These are phyloP conservation scores for Stigmatopora argus DNA, from an alignment of 2,113 vertebrate species.

Conservation along the genomic window DNA sequence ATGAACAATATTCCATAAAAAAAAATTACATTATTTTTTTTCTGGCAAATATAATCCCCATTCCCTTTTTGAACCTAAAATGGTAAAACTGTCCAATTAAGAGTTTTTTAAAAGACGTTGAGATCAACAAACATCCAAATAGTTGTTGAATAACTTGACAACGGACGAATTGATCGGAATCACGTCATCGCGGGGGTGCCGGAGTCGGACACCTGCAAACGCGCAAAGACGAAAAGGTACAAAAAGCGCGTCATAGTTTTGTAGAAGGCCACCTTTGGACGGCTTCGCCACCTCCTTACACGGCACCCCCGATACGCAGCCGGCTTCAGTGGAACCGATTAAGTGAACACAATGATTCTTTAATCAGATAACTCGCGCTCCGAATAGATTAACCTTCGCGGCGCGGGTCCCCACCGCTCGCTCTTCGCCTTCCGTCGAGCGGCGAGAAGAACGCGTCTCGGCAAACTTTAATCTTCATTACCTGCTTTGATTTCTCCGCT, in stretches of 20 bases:
- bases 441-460: conserved; percentile 44
- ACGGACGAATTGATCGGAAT: too few relatives aligned
- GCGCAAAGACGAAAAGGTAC: conserved; percentile 34
- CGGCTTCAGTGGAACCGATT: conserved; percentile 70
- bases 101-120: too few relatives aligned
- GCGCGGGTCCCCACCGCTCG: conserved; percentile 51
- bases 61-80: too few relatives aligned
- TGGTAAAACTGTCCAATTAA: too few relatives aligned
- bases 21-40: too few relatives aligned
- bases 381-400: conserved; percentile 75
- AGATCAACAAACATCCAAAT: too few relatives aligned
- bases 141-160: too few relatives aligned
- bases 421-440: conserved; percentile 44
- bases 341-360: conserved; percentile 75
- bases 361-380: conserved; percentile 72
- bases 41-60: too few relatives aligned
- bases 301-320: conserved; percentile 38
- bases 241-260: conserved; percentile 28
- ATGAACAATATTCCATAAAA: too few relatives aligned
- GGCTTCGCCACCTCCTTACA: conserved; percentile 51
- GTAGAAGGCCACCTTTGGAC: conserved; percentile 20
- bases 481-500: conserved; percentile 76
- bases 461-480: conserved; percentile 78
- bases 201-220: conserved; percentile 38
- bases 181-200: too few relatives aligned